phyloP scores from a whole-genome alignment of 2,113 vertebrate genomes.

The Monarcha castaneiventris region DNA sequence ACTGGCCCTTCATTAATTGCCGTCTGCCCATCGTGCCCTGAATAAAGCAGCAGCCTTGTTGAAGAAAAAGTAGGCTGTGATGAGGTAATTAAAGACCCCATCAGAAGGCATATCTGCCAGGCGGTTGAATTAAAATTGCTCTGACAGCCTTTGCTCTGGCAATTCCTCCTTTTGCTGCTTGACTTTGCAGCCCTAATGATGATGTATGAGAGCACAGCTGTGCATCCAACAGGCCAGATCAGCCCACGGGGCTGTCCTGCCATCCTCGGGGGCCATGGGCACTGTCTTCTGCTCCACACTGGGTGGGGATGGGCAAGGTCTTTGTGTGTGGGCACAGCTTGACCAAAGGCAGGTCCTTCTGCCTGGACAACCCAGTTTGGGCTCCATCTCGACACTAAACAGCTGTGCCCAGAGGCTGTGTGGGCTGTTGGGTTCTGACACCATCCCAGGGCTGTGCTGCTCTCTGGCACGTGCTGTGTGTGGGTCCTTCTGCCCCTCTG shows the following conservation, averaged over 20 bases:
- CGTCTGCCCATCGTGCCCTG: background rate
- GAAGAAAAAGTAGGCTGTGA: conserved; percentile 54
- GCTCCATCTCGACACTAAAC: background rate
- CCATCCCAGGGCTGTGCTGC: background rate
- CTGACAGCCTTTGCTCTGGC: conserved; percentile 49
- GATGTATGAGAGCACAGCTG: conserved; percentile 51
- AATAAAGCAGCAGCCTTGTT: conserved; percentile 23
- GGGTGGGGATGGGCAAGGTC: background rate
- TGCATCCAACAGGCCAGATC: background rate
- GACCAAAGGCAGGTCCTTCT: background rate
- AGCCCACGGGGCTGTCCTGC: background rate
- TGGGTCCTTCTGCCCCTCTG: background rate
- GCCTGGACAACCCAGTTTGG: background rate
- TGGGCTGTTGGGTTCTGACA: background rate
- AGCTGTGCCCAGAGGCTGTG: background rate
- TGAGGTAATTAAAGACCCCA: conserved; percentile 56
- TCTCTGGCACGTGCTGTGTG: background rate
- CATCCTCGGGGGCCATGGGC: background rate
- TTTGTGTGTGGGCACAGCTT: background rate
- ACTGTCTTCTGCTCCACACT: background rate
- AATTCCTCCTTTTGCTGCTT: conserved; percentile 42
- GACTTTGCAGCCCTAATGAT: conserved; percentile 46
- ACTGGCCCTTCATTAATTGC: conserved; percentile 33
- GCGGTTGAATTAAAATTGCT: conserved; percentile 50
- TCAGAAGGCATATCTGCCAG: conserved; percentile 32